Base-by-base conservation (phyloP, 2,797 vertebrate species). In the Sebastes minor region DNA sequence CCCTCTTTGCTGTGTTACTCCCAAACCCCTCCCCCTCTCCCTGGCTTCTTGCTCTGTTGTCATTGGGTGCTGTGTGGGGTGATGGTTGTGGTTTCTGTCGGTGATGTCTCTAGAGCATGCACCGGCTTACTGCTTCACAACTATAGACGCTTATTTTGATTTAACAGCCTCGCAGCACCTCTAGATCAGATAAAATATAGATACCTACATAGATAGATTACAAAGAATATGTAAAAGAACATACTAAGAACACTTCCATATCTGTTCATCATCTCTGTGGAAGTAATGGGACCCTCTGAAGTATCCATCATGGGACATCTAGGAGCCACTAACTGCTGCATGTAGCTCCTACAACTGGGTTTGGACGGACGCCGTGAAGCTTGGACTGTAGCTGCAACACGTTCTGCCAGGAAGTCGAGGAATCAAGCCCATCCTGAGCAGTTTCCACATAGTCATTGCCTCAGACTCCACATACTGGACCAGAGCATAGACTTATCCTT, bases 11-110 rank as follows among this genome's bases (percentile, higher is more conserved):
- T 68, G 27, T 77, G 64, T 74, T 77, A 63, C 62, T 67, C 78
- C 61, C 46, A 23, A 53, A 53, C 84, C 78, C 88, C 84, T 85
- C 88, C 89, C 80, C 84, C 76, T 77, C 66, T 65, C 66, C 5
- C 60, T 78, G 60, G 67, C 86, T 83, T 68, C 76, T 72, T 85
- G 78, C 87, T 88, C 77, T 84, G 77, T 64, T 84, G 76, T 81
- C 87, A 92, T 93, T 92, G 89, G 90, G 77, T 82, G 71, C 75
- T 71, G 80, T 83, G 90, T 93, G 86, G 91, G 90, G 91, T 90
- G 94, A 95, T 90, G 88, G 81, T 89, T 88, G 90, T 93, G 90
- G 91, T 89, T 92, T 91, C 87, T 83, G 78, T 80, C 71, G 28
- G 93, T 78, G 94, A 94, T 90, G 86, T 94, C 94, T 89, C 93